Conservation (phyloP, 2,797 vertebrate genomes). For the Arnoldichthys spilopterus region DNA sequence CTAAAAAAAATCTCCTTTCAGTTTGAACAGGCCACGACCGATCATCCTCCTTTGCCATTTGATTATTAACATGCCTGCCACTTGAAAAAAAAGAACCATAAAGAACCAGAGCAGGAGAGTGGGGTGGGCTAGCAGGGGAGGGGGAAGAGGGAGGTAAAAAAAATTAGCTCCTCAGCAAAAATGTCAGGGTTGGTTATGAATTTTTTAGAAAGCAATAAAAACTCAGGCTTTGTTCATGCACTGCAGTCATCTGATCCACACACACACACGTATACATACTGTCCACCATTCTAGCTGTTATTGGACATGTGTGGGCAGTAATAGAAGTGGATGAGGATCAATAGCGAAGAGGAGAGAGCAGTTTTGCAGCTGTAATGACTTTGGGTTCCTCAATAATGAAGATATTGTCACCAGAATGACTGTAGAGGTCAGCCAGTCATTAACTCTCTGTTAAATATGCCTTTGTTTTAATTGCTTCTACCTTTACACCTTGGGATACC, state of each 20-base stretch:
- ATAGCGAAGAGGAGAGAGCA: slow-evolving; percentile 79
- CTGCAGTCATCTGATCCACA: background rate
- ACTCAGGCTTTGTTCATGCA: slow-evolving; percentile 56
- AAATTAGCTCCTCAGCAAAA: slow-evolving; percentile 73
- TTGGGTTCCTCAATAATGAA: slow-evolving; percentile 85
- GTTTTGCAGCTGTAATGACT: slow-evolving; percentile 81
- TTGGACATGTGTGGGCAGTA: slow-evolving; percentile 69
- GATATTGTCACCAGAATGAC: slow-evolving; percentile 83
- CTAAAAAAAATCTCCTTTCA: background rate
- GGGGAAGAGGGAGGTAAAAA: slow-evolving; percentile 34
- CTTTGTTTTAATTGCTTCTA: slow-evolving; percentile 84
- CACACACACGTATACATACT: slow-evolving; percentile 15
- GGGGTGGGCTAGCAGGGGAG: slow-evolving; percentile 43
- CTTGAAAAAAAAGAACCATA: slow-evolving; percentile 58
- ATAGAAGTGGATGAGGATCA: slow-evolving; percentile 81
- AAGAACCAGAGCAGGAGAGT: slow-evolving; percentile 57
- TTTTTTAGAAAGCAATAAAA: slow-evolving; percentile 77
- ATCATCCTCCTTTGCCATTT: slow-evolving; percentile 58
- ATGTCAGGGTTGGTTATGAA: slow-evolving; percentile 70
- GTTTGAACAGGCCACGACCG: slow-evolving; percentile 25
- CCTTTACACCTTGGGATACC: slow-evolving; percentile 68
- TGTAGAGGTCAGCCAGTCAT: slow-evolving; percentile 83
- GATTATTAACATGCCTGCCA: slow-evolving; percentile 68
- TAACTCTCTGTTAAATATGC: slow-evolving; percentile 85
- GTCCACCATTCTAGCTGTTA: slow-evolving; percentile 70